A percentile compares a stretch with the other conserved stretches of the same genome.
These are phyloP conservation scores for Drosophila paulistorum DNA, from an alignment of 1,140 invertebrate genomes.

Conservation along the genomic window DNA sequence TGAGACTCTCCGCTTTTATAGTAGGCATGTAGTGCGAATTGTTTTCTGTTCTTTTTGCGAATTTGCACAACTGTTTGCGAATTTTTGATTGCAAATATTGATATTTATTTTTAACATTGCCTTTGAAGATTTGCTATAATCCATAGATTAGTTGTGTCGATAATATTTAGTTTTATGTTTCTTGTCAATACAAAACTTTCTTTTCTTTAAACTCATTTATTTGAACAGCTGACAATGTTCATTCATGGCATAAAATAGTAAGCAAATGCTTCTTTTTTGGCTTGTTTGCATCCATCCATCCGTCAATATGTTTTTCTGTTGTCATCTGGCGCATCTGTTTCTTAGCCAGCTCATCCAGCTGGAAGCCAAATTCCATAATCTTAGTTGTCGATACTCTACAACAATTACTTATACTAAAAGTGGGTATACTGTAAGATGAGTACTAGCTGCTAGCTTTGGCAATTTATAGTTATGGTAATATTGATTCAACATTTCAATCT, in stretches of 20 bases:
- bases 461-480: too few species aligned
- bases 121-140: conserved; percentile 1
- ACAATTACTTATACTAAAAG: too few species aligned
- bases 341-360: neutral
- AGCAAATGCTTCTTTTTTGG: neutral
- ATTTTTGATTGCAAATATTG: conserved; percentile 3
- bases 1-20: neutral
- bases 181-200: neutral
- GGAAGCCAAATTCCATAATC: neutral
- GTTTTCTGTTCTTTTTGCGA: neutral
- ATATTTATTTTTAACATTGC: neutral
- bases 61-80: conserved; percentile 23
- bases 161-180: conserved; percentile 1
- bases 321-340: neutral
- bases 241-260: neutral
- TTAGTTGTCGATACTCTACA: too few species aligned
- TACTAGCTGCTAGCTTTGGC: too few species aligned
- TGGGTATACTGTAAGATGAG: too few species aligned
- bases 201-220: conserved; percentile 6
- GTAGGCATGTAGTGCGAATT: neutral
- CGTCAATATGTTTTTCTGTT: neutral
- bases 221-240: neutral
- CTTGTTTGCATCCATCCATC: neutral
- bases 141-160: neutral
- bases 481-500: too few species aligned